phyloP scores from a whole-genome alignment of 2,113 vertebrate species.

The Trachemys scripta region DNA sequence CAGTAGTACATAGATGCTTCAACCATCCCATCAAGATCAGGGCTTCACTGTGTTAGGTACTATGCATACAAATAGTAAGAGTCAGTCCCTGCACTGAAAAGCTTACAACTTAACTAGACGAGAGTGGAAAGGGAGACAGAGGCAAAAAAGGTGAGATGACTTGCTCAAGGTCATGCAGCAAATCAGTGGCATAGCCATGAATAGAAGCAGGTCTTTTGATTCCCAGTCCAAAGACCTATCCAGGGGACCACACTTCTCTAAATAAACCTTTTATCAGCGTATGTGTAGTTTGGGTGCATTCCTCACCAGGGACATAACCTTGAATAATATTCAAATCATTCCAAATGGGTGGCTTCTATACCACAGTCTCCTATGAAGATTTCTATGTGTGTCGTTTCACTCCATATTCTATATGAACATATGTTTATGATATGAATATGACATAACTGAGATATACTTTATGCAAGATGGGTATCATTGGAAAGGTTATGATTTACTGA shows the following conservation, averaged over 20 bases:
- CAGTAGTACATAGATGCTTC: background rate
- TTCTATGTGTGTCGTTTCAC: too few species aligned
- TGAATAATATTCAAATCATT: background rate
- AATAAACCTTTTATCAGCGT: background rate
- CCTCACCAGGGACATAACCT: background rate
- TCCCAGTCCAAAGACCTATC: background rate
- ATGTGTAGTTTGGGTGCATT: background rate
- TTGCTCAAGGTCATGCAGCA: background rate
- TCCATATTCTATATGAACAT: too few species aligned
- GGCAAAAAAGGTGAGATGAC: background rate
- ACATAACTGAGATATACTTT: too few species aligned
- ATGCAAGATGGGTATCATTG: too few species aligned
- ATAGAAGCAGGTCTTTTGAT: background rate
- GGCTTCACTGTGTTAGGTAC: background rate
- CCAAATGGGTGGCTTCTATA: background rate
- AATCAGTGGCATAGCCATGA: background rate
- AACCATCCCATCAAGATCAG: background rate
- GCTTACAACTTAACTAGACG: background rate
- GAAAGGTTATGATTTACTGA: too few species aligned
- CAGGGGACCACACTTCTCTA: background rate
- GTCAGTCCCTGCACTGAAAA: background rate
- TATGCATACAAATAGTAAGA: rapidly evolving
- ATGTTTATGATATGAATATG: too few species aligned
- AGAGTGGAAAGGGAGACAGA: background rate
- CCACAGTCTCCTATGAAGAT: background rate